Base-by-base conservation (phyloP, 2,113 vertebrate genomes). In the Oncorhynchus tshawytscha region DNA sequence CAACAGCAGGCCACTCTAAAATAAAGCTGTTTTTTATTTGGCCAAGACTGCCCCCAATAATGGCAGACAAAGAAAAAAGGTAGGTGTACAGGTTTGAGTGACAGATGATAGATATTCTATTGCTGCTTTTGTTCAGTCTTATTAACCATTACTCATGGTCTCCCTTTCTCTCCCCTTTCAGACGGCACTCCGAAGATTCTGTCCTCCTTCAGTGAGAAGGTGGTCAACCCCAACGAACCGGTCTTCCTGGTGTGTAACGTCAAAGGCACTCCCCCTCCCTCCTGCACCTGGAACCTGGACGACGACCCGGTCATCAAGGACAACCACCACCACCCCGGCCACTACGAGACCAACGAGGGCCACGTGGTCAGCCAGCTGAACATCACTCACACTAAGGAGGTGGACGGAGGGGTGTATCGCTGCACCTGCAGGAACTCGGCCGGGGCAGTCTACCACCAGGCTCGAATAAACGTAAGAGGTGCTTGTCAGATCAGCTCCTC, bases 401-500 rank as follows among this genome's bases (percentile, higher is more conserved):
- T 94, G 69, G 98, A 99, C 1, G 97, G 97, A 6, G 98, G 98
- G 27, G 95, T 98, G 80, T 99, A 99, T 91, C 96, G 97, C 88
- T 99, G 98, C 92, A 96, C 94, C 2, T 98, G 96, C 92, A 97
- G 97, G 95, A 99, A 99, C 92, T 99, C 97, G 66, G 98, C 98
- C 3, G 97, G 97, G 93, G 95, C 96, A 91, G 94, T 98, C 95
- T 94, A 94, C 89, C 99, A 99, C 96, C 98, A 99, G 98, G 97
- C 98, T 97, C 98, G 97, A 97, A 99, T 99, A 99, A 99, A 99
- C 98, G 98, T 99, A 99, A 99, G 98, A 99, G 98, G 97, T 99
- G 98, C 98, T 99, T 99, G 98, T 99, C 98, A 96, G 96, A 98
- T 98, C 96, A 97, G 94, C 96, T 99, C 95, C 95, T 99, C 96